A percentile compares a stretch with the other conserved stretches of the same genome.
These are phyloP conservation scores for Oscheius sp. DNA, from an alignment of 2,888 invertebrate genomes.

Conservation along the genomic window DNA sequence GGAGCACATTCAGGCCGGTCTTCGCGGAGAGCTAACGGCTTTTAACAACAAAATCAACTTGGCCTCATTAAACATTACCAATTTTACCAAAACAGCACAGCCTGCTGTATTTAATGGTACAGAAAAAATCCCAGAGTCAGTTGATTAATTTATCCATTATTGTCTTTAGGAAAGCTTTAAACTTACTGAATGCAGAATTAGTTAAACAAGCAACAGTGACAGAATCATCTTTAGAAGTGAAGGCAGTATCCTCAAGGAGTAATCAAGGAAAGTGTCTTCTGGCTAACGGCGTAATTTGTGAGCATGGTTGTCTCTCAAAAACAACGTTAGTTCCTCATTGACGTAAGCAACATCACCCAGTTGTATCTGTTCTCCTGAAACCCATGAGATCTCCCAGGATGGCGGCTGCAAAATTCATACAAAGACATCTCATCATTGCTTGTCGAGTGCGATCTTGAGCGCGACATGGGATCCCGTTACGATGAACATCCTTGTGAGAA, in stretches of 20 bases:
- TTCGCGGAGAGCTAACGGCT: neutral
- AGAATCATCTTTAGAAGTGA: neutral
- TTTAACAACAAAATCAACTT: constrained; percentile 6
- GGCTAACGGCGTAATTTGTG: constrained; percentile 55
- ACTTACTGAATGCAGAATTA: neutral
- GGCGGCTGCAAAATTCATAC: constrained; percentile 37
- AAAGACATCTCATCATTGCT: constrained; percentile 38
- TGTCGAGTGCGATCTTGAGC: constrained; percentile 40
- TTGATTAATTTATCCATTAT: neutral
- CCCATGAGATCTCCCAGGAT: constrained; percentile 37
- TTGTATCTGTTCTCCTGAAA: constrained; percentile 50
- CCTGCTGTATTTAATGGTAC: neutral
- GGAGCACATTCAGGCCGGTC: neutral
- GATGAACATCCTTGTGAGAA: constrained; percentile 45
- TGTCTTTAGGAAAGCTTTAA: too few species aligned
- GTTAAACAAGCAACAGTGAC: neutral
- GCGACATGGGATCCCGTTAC: constrained; percentile 55
- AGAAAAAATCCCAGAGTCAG: neutral
- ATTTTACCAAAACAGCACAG: neutral
- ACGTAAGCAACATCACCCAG: constrained; percentile 29
- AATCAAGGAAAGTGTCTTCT: constrained; percentile 50
- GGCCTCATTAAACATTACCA: too few species aligned
- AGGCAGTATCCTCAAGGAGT: constrained; percentile 4
- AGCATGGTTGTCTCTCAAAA: constrained; percentile 55
- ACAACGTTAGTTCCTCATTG: constrained; percentile 35